These are phyloP conservation scores for Pseudomyrmex pallidus DNA, from an alignment of 1,140 invertebrate genomes.

Conservation along the genomic window DNA sequence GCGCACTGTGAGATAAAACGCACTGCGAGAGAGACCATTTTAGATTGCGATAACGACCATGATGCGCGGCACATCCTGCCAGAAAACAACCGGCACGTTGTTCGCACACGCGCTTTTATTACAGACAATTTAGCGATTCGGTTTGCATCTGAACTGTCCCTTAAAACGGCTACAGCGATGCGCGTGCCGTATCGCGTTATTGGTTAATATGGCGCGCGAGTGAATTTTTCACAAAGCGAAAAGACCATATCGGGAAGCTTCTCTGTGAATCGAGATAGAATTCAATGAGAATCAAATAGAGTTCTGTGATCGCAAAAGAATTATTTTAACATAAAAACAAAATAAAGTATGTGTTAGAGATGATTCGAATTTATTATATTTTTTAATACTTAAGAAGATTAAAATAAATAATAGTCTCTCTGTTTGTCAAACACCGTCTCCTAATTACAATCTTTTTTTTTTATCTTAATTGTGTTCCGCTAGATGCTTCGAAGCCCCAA, in stretches of 20 bases:
- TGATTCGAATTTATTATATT: background rate
- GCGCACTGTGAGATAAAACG: constrained; percentile 37
- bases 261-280: background rate
- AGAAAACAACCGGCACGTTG: constrained; percentile 39
- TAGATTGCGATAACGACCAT: constrained; percentile 50
- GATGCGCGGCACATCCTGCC: constrained; percentile 53
- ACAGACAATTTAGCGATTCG: constrained; percentile 32
- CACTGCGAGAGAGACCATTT: constrained; percentile 35
- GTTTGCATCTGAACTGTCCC: constrained; percentile 15
- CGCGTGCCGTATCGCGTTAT: background rate
- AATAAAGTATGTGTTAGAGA: background rate
- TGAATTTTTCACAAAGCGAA: background rate
- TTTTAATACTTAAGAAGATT: background rate
- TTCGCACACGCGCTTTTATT: constrained; percentile 45
- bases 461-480: too few species aligned
- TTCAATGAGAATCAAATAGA: background rate
- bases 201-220: background rate
- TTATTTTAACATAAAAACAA: background rate
- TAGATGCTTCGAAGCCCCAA: too few species aligned
- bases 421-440: background rate
- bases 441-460: too few species aligned
- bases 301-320: background rate
- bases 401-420: background rate
- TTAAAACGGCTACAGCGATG: background rate
- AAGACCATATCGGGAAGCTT: background rate